Base-by-base conservation (phyloP, 1,140 invertebrate genomes). In the Idris sp. region DNA sequence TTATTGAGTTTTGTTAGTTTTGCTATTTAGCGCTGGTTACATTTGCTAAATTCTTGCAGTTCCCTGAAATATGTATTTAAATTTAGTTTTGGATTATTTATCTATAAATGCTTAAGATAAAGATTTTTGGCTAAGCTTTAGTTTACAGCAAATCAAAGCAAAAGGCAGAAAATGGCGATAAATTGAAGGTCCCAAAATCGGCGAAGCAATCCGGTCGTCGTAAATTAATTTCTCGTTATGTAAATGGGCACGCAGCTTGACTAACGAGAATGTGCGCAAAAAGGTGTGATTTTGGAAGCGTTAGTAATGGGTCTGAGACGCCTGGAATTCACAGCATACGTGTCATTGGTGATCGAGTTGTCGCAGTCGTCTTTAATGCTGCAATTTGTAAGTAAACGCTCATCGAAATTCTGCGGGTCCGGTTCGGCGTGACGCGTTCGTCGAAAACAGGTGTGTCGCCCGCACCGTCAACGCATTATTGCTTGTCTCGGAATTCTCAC, bases 381-480 rank as follows among this genome's bases (percentile, higher is more conserved):
- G 67, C 67, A 71, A 71, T 71, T 62, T 73, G 69, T 73, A 73
- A 58, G 69, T 62, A 64, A 65, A 62, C 49, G 58, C 68, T 72
- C 51, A 58, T 72, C 68, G 68, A 72, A 72, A 64, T 64, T 54
- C 49, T 56, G 43, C 51, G 41, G 43, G 49, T 64, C 51, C 16
- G 49, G 49, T 54, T 61, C 15, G 44, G 14, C n/a, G 16, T 26
- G 43, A 56, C 33, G 49, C 44, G 46, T 25, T 30, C n/a, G n/a
- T n/a, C 26, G 41, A 54, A 65, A 54, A 62, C 56, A 71, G 56
- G 56, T 54, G 67, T 71, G 54, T 40, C 53, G 26, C 11, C 30
- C 33, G 11, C 5, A 10, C 40, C 19, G 26, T n/a, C n/a, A n/a
- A 18, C 25, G 31, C 16, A 31, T 51, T 33, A 40, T 54, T 46